Base-by-base conservation (phyloP, 2,888 invertebrate genomes). In the Pyrrhosoma nymphula region DNA sequence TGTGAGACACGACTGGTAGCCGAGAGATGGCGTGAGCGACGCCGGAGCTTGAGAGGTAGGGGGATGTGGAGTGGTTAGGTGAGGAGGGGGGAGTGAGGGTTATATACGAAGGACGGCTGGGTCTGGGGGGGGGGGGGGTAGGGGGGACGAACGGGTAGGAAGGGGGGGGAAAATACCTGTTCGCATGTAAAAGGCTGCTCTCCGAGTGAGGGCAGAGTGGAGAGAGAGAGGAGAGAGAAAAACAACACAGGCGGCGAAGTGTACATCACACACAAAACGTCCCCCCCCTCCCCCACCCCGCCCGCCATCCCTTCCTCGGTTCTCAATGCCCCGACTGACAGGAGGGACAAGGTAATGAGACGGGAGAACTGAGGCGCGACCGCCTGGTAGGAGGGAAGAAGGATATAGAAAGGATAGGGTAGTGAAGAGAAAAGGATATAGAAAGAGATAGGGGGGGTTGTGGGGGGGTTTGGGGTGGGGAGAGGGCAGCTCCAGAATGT, bases 21-120 rank as follows among this genome's bases (percentile, higher is more conserved):
- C 88, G 69, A 75, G 93, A 69, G 93, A 60, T 89, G 96, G 96
- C 95, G 96, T 96, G 96, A 96, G 95, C 95, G 96, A 95, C 96
- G 95, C 96, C 95, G 82, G 96, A 91, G 60, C 63, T 88, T 63
- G 95, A 88, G 95, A 47, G 90, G 26, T 8, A 47, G 47, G 47
- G 47, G 47, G 47, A 47, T 2, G 47, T 2, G 47, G 47, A 12
- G 14, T 8, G 47, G 47, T 4, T 10, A 35, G 95, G n/a, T 2
- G 56, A 89, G 26, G 30, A n/a, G 90, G 8, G 56, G 95, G 63
- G 47, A 47, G 75, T n/a, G 95, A 47, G 39, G 55, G 95, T 26
- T 47, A 47, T 8, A 8, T 47, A 35, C 26, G 75, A 47, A 16
- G 82, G 82, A 6, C 90, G 90, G 95, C 39, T n/a, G 88, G 82